Conservation (phyloP, 2,888 invertebrate species). For the Griposia aprilina region DNA sequence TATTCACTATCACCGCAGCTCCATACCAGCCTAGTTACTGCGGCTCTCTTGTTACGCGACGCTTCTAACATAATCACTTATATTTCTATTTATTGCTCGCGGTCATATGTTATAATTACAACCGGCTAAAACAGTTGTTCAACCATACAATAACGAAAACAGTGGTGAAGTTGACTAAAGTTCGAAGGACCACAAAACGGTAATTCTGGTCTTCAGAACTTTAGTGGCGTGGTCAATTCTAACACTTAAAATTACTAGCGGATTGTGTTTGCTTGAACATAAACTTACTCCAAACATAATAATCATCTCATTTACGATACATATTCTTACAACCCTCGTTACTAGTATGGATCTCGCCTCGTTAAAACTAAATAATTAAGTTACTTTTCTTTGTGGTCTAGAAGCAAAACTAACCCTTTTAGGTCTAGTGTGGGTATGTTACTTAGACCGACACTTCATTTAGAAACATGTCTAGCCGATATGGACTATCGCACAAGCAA, state of each 20-base stretch:
- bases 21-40: not conserved
- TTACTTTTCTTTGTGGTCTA: not conserved
- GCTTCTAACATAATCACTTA: slow-evolving; percentile 22
- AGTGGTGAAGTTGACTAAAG: not conserved
- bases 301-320: not conserved
- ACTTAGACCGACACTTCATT: not conserved
- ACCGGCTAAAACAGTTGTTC: not conserved
- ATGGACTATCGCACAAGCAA: not conserved
- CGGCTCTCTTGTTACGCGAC: not conserved
- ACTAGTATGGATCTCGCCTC: not conserved
- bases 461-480: not conserved
- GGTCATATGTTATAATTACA: not conserved
- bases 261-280: not conserved
- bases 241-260: no score
- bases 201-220: not conserved
- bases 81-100: slow-evolving; percentile 15
- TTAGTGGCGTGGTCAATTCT: not conserved
- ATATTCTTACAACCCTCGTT: not conserved
- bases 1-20: not conserved
- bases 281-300: not conserved
- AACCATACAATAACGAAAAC: not conserved
- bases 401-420: not conserved
- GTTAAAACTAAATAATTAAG: slow-evolving; percentile 1
- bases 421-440: not conserved
- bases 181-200: no score